Evolutionary conservation across 2,888 invertebrate species (phyloP).

Genomic region (Gerris lacustris): DNA sequence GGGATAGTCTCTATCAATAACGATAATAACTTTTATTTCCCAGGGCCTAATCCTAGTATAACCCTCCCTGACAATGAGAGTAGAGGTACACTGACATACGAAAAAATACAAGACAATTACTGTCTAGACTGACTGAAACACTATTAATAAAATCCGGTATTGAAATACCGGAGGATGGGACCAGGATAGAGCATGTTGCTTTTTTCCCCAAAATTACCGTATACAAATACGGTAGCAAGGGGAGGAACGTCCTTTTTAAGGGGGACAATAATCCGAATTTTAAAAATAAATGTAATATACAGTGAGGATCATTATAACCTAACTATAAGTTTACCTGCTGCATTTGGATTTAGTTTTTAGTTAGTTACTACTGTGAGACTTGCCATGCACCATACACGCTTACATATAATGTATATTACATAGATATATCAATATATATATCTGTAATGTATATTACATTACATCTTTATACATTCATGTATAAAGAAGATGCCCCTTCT

Average conservation of each 20-base stretch:
- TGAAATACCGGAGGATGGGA: not conserved
- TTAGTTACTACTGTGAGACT: conserved; percentile 29
- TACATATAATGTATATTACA: no score
- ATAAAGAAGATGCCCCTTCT: no score
- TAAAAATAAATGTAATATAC: conserved; percentile 27
- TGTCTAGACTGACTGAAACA: not conserved
- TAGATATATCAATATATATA: no score
- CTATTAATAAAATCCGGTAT: not conserved
- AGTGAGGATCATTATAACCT: conserved; percentile 28
- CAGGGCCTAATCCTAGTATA: not conserved
- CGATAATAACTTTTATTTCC: not conserved
- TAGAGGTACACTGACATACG: not conserved
- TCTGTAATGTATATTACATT: no score
- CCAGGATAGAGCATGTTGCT: not conserved
- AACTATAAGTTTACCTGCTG: conserved; percentile 28
- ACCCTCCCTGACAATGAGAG: not conserved
- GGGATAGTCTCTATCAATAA: not conserved
- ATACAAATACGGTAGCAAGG: not conserved
- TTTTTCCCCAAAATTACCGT: not conserved
- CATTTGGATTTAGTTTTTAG: conserved; percentile 28
- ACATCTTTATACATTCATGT: no score
- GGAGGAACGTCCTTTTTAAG: not conserved
- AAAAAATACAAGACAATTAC: not conserved
- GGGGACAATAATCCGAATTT: not conserved
- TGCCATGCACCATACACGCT: conserved; percentile 21